These are phyloP conservation scores for Rotaria socialis DNA, from an alignment of 2,888 invertebrate genomes.

Conservation along the genomic window DNA sequence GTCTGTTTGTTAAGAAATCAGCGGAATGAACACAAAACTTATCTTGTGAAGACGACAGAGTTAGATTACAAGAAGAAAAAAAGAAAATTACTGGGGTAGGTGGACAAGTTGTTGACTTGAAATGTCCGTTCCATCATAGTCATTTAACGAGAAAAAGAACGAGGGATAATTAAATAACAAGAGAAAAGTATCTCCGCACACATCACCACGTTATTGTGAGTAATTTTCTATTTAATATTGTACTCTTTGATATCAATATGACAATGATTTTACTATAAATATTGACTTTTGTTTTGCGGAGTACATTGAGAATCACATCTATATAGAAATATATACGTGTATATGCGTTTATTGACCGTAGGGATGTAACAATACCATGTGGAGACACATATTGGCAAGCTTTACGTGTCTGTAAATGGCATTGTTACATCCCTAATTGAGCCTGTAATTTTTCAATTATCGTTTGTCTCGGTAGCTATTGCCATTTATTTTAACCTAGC, in stretches of 20 bases:
- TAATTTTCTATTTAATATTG: not conserved
- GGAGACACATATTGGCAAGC: no score
- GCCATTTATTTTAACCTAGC: not conserved
- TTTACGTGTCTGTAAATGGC: no score
- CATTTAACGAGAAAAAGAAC: not conserved
- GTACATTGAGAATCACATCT: not conserved
- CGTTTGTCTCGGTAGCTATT: not conserved
- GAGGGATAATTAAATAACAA: not conserved
- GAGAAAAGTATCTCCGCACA: not conserved
- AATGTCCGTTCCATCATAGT: not conserved
- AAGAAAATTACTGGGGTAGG: not conserved
- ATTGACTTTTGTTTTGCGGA: no score
- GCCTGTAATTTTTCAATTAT: not conserved
- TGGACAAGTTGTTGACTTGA: not conserved
- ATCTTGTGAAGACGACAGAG: not conserved
- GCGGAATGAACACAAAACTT: not conserved
- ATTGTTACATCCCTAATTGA: no score
- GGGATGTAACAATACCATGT: no score
- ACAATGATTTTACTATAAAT: no score
- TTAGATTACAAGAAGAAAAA: not conserved
- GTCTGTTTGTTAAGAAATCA: not conserved
- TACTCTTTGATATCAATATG: no score
- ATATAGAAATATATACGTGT: not conserved
- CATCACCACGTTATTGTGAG: not conserved
- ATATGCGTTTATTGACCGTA: no score